Conservation (phyloP, 1,140 invertebrate species). For the Microplitis mediator region DNA sequence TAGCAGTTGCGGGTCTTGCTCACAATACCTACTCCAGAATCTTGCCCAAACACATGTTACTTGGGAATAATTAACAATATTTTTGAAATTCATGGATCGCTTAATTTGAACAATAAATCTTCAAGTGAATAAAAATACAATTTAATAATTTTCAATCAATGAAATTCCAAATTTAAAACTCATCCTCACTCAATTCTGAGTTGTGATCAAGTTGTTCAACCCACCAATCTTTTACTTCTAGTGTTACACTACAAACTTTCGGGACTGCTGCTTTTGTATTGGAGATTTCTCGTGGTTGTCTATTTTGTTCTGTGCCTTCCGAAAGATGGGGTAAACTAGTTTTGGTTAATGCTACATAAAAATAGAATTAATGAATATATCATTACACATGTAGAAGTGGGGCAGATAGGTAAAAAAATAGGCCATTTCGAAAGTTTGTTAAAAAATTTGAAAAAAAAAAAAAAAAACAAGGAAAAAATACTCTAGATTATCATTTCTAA, state of each 20-base stretch:
- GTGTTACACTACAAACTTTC: slow-evolving; percentile 63
- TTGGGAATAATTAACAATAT: too few species aligned
- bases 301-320: slow-evolving; percentile 57
- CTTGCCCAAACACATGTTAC: too few species aligned
- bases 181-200: slow-evolving; percentile 66
- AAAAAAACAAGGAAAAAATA: too few species aligned
- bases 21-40: too few species aligned
- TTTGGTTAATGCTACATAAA: slow-evolving; percentile 48
- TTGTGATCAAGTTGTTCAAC: slow-evolving; percentile 67
- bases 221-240: slow-evolving; percentile 72
- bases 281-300: slow-evolving; percentile 49
- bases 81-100: too few species aligned
- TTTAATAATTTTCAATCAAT: not conserved
- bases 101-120: too few species aligned
- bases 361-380: not conserved
- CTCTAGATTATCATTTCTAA: too few species aligned
- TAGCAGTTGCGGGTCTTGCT: too few species aligned
- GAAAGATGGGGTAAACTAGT: slow-evolving; percentile 61
- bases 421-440: too few species aligned
- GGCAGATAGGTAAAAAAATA: too few species aligned
- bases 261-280: slow-evolving; percentile 55
- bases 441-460: too few species aligned
- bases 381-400: too few species aligned
- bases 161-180: slow-evolving; percentile 41
- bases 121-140: not conserved